Conservation (phyloP, 2,113 vertebrate genomes). For the Aegithalos caudatus region DNA sequence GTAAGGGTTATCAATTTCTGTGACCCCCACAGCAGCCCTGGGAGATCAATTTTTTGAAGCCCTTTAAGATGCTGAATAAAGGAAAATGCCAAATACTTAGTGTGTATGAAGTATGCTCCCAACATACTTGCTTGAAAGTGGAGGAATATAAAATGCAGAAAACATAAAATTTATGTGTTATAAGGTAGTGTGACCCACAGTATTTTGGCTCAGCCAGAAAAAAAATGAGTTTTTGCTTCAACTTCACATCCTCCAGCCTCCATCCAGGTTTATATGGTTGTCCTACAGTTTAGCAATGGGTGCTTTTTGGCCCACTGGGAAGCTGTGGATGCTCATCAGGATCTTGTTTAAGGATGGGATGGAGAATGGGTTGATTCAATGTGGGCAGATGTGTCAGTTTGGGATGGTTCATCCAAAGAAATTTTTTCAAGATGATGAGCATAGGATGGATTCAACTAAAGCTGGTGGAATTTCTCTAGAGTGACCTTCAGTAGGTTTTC, state of each 20-base stretch:
- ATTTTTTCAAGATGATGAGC: background rate
- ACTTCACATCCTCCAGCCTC: background rate
- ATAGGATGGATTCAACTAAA: background rate
- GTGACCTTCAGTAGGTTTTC: background rate
- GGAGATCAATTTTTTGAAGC: constrained; percentile 83
- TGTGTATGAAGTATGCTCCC: background rate
- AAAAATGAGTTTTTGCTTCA: background rate
- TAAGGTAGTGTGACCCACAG: background rate
- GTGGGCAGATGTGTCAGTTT: background rate
- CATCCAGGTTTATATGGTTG: background rate
- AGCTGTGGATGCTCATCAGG: background rate
- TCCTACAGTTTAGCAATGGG: background rate
- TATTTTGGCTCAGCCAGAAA: background rate
- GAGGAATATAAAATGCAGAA: background rate
- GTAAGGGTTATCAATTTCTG: constrained; percentile 90
- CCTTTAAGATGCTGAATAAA: constrained; percentile 70
- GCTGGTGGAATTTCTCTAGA: background rate
- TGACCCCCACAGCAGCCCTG: constrained; percentile 82
- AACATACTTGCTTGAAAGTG: background rate
- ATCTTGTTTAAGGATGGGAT: background rate
- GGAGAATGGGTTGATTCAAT: background rate
- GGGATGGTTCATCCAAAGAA: background rate
- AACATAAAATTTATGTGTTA: background rate
- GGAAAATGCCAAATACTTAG: constrained; percentile 26
- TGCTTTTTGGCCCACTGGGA: background rate